Conservation (phyloP, 2,113 vertebrate genomes). For the Vombatus ursinus region DNA sequence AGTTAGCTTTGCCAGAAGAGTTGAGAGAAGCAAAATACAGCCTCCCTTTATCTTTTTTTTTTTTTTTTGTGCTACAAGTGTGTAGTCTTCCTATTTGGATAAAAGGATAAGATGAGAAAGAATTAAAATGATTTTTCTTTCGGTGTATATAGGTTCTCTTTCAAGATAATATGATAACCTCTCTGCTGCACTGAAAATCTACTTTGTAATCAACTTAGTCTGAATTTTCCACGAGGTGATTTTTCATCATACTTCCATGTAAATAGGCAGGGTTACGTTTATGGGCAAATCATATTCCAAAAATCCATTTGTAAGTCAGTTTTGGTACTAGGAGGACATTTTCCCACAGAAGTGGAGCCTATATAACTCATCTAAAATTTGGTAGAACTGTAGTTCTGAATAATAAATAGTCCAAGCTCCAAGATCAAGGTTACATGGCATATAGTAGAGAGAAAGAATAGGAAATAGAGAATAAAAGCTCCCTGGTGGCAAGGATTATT, state of each 20-base stretch:
- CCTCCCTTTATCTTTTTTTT: not conserved
- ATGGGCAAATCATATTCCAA: not conserved
- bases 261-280: not conserved
- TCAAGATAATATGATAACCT: not conserved
- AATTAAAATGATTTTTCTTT: not conserved
- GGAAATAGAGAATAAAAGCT: not conserved
- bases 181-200: not conserved
- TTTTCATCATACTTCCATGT: not conserved
- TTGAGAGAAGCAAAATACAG: not conserved
- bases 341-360: not conserved
- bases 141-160: too few relatives aligned
- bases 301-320: not conserved
- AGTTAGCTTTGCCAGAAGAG: not conserved
- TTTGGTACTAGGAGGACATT: not conserved
- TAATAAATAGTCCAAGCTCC: not conserved
- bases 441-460: not conserved
- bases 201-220: not conserved
- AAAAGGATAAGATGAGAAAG: constrained; percentile 21
- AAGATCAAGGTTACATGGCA: not conserved
- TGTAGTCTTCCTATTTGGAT: not conserved
- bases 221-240: not conserved
- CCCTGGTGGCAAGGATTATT: not conserved
- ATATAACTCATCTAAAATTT: not conserved
- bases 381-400: not conserved
- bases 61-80: not conserved